Base-by-base conservation (phyloP, 23 tunicate species). In the Halocynthia aurantium region DNA sequence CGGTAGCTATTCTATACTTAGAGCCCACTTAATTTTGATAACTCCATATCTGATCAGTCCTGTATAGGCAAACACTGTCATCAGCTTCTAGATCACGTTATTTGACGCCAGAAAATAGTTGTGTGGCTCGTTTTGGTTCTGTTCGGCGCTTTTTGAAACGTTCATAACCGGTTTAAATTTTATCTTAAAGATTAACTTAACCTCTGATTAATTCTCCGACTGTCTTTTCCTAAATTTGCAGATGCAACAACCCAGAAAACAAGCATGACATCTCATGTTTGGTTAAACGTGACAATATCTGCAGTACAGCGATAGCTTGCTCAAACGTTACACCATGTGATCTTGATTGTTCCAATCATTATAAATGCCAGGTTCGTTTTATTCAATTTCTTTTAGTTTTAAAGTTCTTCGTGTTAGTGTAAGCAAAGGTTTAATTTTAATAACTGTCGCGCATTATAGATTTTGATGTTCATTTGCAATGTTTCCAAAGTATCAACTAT, bases 291-390 rank as follows among this genome's bases (percentile, higher is more conserved):
- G 84, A 85, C 15, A 78, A 70, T 53, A 62, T 91, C 10, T 91
- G 97, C 63, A 67, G 77, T 31, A 81, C 72, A 6, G 67, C 52
- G 5, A 73, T 85, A 22, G 8, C 76, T 61, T 92, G 98, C 64
- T 10, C 40, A 7, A 83, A 86, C 69, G n/a, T 82, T 5, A 13
- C 88, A 7, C 98, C 98, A 0, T 92, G 98, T 78, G 92, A 92
- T 64, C 64, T 80, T 8, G 58, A 56, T 61, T 89, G 96, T 70
- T 0, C 72, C 10, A 22, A 82, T 19, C 84, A 89, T 52, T 89
- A 84, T 66, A 5, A 68, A n/a, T 67, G 76, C 20, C 18, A 13
- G 21, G 72, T 68, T 20, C 22, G 72, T 4, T 17, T 20, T 31
- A 31, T 31, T 31, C 44, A 4, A 31, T 31, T 31, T 31, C 44